phyloP scores from a whole-genome alignment of 2,888 invertebrate species.

The Xylocampa areola region DNA sequence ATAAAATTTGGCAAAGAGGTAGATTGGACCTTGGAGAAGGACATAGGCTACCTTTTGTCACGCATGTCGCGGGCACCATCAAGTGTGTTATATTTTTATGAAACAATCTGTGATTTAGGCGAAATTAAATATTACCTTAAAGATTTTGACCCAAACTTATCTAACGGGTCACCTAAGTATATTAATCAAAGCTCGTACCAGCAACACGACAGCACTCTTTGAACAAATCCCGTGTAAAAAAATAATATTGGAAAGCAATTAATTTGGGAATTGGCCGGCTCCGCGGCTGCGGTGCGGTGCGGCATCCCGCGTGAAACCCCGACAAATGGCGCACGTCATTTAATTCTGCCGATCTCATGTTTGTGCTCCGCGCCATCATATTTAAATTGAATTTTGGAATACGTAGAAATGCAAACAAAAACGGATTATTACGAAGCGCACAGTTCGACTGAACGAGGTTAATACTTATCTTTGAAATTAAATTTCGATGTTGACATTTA shows the following conservation, averaged over 20 bases:
- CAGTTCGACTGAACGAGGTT: slow-evolving; percentile 65
- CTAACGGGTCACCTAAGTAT: slow-evolving; percentile 19
- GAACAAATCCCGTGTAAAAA: slow-evolving; percentile 70
- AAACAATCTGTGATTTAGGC: too few species aligned
- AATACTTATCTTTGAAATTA: slow-evolving; percentile 75
- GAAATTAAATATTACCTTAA: too few species aligned
- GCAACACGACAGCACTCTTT: slow-evolving; percentile 56
- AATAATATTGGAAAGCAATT: slow-evolving; percentile 85
- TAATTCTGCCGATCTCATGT: slow-evolving; percentile 87
- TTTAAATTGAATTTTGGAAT: slow-evolving; percentile 87
- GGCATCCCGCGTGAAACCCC: slow-evolving; percentile 71
- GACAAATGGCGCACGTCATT: slow-evolving; percentile 85
- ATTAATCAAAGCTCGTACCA: slow-evolving; percentile 36
- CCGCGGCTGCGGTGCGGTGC: slow-evolving; percentile 63
- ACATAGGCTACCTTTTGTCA: too few species aligned
- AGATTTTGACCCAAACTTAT: too few species aligned
- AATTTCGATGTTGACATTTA: slow-evolving; percentile 58
- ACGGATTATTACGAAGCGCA: slow-evolving; percentile 73
- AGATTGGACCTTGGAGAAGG: too few species aligned
- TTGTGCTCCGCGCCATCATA: slow-evolving; percentile 85
- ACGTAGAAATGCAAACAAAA: slow-evolving; percentile 80
- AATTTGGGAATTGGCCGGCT: slow-evolving; percentile 79
- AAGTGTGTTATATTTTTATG: too few species aligned
- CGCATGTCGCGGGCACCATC: too few species aligned
- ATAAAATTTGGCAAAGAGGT: too few species aligned